Evolutionary conservation across 2,888 invertebrate species (phyloP).

Genomic region (Oligia latruncula): DNA sequence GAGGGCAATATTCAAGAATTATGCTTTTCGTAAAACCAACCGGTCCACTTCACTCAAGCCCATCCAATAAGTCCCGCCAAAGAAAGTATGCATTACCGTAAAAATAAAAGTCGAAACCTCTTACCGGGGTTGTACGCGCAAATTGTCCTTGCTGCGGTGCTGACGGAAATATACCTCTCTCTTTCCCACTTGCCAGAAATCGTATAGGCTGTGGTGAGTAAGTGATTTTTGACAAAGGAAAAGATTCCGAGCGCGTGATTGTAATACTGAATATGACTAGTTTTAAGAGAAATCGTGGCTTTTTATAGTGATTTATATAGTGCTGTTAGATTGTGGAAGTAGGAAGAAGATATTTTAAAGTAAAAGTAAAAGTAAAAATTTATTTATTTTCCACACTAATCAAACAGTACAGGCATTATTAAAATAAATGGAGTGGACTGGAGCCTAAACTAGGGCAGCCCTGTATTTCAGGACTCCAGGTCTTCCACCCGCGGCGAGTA

Average conservation of each 20-base stretch:
- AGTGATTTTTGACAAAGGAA: conserved; percentile 77
- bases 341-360: conserved; percentile 29
- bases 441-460: too few relatives aligned
- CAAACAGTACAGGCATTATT: too few relatives aligned
- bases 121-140: conserved; percentile 77
- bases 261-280: conserved; percentile 72
- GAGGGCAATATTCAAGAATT: conserved; percentile 69
- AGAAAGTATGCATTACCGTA: conserved; percentile 82
- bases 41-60: conserved; percentile 68
- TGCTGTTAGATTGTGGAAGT: conserved; percentile 26
- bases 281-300: conserved; percentile 67
- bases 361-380: too few relatives aligned
- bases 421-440: too few relatives aligned
- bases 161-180: conserved; percentile 61
- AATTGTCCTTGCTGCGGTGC: conserved; percentile 68
- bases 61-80: conserved; percentile 74
- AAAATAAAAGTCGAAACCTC: conserved; percentile 84
- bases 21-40: conserved; percentile 71
- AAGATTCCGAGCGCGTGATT: conserved; percentile 78
- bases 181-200: conserved; percentile 55
- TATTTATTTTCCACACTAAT: too few relatives aligned
- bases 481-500: too few relatives aligned
- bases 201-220: conserved; percentile 61
- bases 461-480: too few relatives aligned
- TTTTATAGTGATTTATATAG: conserved; percentile 65